Conservation (phyloP, 2,797 vertebrate species). For the Podarcis lilfordi region DNA sequence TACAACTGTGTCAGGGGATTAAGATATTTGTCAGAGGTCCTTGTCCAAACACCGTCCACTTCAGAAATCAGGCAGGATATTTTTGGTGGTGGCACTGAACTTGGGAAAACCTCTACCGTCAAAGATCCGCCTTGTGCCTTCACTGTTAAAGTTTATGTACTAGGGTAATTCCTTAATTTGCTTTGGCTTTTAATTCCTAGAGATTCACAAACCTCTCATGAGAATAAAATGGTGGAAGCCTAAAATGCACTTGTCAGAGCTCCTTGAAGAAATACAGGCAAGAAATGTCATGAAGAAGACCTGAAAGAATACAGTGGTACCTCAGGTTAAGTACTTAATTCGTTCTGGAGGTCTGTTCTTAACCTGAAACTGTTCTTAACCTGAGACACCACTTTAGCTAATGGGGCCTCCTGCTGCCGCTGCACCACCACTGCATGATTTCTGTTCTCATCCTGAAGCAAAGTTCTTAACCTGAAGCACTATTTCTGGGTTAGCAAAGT, state of each 20-base stretch:
- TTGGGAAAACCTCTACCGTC: not conserved
- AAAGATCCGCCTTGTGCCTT: not conserved
- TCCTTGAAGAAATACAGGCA: not conserved
- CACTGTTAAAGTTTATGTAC: not conserved
- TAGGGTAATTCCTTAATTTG: not conserved
- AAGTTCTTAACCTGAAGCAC: too few species aligned
- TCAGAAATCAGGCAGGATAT: not conserved
- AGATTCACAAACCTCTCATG: not conserved
- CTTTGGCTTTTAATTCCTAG: not conserved
- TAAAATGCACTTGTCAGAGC: not conserved
- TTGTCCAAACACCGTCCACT: not conserved
- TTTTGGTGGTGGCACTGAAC: not conserved
- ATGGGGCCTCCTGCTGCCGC: too few species aligned
- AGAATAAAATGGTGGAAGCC: not conserved
- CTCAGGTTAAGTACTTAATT: too few species aligned
- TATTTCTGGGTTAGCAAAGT: too few species aligned
- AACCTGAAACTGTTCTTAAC: too few species aligned
- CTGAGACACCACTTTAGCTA: too few species aligned
- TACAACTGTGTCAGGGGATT: not conserved
- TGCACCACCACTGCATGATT: too few species aligned
- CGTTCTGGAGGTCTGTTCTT: too few species aligned
- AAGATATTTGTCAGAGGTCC: not conserved
- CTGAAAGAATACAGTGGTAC: not conserved
- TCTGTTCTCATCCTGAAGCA: too few species aligned
- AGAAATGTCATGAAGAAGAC: not conserved